Percentiles rank a stretch among this genome's conserved stretches.
Evolutionary conservation across 2,113 vertebrate species (phyloP).

Genomic region (Alethe castanea): DNA sequence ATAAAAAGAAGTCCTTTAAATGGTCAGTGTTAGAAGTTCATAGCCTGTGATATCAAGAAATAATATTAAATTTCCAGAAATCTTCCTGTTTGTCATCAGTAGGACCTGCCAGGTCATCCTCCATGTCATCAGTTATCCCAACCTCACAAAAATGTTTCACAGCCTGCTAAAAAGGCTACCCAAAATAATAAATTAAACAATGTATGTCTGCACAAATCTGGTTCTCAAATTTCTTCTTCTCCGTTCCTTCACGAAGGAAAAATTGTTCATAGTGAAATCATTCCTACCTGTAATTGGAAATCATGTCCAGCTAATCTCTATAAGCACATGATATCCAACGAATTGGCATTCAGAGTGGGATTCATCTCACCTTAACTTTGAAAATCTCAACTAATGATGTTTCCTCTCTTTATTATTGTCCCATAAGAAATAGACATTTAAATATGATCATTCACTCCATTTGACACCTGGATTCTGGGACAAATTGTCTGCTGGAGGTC

Average conservation of each 20-base stretch:
- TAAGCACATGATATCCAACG: not conserved
- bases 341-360: not conserved
- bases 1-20: not conserved
- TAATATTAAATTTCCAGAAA: not conserved
- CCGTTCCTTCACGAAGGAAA: not conserved
- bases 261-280: not conserved
- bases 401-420: not conserved
- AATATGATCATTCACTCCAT: not conserved
- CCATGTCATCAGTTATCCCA: not conserved
- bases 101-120: not conserved
- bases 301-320: not conserved
- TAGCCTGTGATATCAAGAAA: not conserved
- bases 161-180: not conserved
- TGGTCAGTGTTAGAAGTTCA: not conserved
- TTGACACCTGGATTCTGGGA: not conserved
- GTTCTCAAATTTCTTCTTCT: not conserved
- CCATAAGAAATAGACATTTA: not conserved
- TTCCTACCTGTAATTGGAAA: not conserved
- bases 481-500: not conserved
- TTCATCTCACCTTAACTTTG: not conserved
- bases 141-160: not conserved
- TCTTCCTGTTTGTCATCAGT: not conserved
- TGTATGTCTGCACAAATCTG: not conserved
- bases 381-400: not conserved
- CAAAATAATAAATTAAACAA: not conserved